Base-by-base conservation (phyloP, 2,888 invertebrate species). In the Molanna angustata region DNA sequence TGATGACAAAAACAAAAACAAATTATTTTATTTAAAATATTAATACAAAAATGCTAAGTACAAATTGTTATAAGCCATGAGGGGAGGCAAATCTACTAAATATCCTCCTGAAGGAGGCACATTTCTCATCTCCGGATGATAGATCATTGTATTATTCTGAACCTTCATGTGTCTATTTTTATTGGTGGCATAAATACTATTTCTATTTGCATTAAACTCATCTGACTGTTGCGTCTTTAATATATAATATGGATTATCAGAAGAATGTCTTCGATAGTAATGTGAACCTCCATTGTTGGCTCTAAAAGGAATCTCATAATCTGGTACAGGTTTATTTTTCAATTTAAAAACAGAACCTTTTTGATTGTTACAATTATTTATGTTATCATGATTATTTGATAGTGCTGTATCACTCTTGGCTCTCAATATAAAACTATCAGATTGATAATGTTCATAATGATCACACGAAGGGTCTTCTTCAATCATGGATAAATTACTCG, bases 41-140 rank as follows among this genome's bases (percentile, higher is more conserved):
- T 62, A 77, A 66, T 77, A 77, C 74, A 77, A 76, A 67, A 77
- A 77, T 62, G 77, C 77, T 65, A 77, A 64, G 65, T 76, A 77
- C 63, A 77, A 64, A 63, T 76, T 77, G 64, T 66, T 76, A 55
- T 69, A 69, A 13, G 55, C 45, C 32, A 52, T 42, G 3, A 59
- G 27, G 14, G 59, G 54, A 14, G 52, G 59, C 35, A 56, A 19
- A 39, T 59, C 54, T 21, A 50, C 48, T 17, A 52, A 31, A 43
- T 46, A 56, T 4, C 58, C 52, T 43, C 37, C 44, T 14, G 51
- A 40, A 17, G 14, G 16, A n/a, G 33, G 16, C 4, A 21, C 33
- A 4, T 14, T 41, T n/a, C n/a, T n/a, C n/a, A n/a, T n/a, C 3
- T 14, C 13, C 11, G 40, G 49, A 4, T 13, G 7, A 4, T 13